Evolutionary conservation across 2,797 vertebrate genomes (phyloP).

Genomic region (Picus viridis): DNA sequence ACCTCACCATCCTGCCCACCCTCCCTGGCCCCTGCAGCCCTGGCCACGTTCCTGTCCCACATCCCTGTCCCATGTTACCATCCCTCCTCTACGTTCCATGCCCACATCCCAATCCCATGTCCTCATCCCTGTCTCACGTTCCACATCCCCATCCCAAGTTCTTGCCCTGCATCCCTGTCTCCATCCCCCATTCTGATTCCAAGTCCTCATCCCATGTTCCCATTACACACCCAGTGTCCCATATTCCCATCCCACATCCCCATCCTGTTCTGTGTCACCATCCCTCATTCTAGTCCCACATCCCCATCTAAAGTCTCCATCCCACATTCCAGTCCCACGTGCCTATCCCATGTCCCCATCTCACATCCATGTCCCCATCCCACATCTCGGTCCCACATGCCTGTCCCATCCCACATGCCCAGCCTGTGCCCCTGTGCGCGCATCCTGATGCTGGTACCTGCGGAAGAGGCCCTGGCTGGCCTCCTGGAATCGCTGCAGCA

Average conservation of each 20-base stretch:
- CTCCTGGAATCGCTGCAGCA: conserved; percentile 85
- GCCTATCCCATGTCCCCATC: too few relatives aligned
- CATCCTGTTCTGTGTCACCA: too few relatives aligned
- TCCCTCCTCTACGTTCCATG: background rate
- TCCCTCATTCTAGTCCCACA: too few relatives aligned
- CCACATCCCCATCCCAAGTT: background rate
- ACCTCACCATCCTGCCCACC: too few relatives aligned
- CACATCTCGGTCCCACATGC: too few relatives aligned
- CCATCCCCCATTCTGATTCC: too few relatives aligned
- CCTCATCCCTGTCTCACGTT: background rate
- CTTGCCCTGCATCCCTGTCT: background rate
- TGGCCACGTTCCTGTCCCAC: background rate
- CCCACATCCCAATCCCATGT: background rate
- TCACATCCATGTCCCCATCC: too few relatives aligned
- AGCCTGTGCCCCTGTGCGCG: too few relatives aligned
- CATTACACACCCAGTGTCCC: background rate
- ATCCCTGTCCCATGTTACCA: too few relatives aligned
- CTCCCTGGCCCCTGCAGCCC: background rate
- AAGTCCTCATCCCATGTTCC: background rate
- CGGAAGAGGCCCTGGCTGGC: conserved; percentile 84
- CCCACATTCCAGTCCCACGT: too few relatives aligned
- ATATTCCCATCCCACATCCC: background rate
- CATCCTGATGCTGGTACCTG: conserved; percentile 75
- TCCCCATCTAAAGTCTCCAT: too few relatives aligned
- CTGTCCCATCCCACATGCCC: too few relatives aligned